Percentiles rank a stretch among this genome's conserved stretches.
phyloP scores from a whole-genome alignment of 2,113 vertebrate species.

The Odocoileus virginianus region DNA sequence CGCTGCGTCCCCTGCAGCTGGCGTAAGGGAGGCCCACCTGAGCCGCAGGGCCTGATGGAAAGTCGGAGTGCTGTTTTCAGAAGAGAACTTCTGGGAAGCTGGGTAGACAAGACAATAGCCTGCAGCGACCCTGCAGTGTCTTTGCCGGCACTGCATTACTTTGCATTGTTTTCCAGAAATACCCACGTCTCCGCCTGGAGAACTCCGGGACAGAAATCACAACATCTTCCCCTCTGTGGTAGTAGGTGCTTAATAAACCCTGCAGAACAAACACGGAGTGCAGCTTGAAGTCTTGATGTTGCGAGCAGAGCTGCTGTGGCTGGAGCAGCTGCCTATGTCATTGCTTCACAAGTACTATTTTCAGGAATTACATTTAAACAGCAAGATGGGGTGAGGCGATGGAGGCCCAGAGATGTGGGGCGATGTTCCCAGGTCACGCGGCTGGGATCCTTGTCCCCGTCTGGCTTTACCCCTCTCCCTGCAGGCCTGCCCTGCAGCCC shows the following conservation, averaged over 20 bases:
- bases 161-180: not conserved
- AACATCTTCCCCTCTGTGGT: not conserved
- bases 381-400: not conserved
- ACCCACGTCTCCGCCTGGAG: accelerated
- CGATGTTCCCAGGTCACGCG: not conserved
- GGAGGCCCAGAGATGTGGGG: not conserved
- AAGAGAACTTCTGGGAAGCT: not conserved
- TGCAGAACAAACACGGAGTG: not conserved
- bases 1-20: too few relatives aligned
- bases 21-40: not conserved
- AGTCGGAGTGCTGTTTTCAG: not conserved
- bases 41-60: not conserved
- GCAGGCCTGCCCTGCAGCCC: not conserved
- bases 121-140: not conserved
- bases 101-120: not conserved
- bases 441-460: not conserved
- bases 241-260: not conserved
- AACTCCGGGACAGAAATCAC: not conserved
- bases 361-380: not conserved
- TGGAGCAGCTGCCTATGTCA: not conserved
- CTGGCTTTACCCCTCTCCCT: not conserved
- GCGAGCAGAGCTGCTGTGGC: not conserved
- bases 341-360: not conserved
- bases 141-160: not conserved
- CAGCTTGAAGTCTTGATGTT: not conserved